These are phyloP conservation scores for Hydraecia micacea DNA, from an alignment of 2,888 invertebrate species.

Conservation along the genomic window DNA sequence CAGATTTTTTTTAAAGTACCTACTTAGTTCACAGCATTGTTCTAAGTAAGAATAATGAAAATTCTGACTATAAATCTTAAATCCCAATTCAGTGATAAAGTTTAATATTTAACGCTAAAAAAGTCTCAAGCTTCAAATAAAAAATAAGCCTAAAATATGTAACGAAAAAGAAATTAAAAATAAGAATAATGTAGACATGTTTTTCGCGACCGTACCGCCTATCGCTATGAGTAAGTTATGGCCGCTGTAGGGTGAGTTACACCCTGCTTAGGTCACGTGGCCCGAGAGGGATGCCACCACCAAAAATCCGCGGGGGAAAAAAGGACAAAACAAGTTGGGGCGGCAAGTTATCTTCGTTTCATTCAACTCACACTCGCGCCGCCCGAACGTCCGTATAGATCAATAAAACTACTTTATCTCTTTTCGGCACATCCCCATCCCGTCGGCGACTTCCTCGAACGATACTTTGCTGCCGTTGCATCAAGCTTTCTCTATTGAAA, in stretches of 20 bases:
- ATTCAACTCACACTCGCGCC: constrained; percentile 90
- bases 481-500: constrained; percentile 81
- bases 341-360: constrained; percentile 91
- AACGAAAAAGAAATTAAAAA: constrained; percentile 71
- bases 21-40: not conserved
- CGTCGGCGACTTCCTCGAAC: constrained; percentile 88
- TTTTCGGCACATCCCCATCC: constrained; percentile 91
- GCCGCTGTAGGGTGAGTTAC: constrained; percentile 90
- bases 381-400: constrained; percentile 90
- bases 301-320: constrained; percentile 74
- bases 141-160: constrained; percentile 66
- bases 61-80: constrained; percentile 13
- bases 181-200: constrained; percentile 83
- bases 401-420: constrained; percentile 91
- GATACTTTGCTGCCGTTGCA: constrained; percentile 79
- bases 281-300: constrained; percentile 82
- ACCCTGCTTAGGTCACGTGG: constrained; percentile 91
- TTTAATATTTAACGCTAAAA: constrained; percentile 59
- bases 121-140: constrained; percentile 59
- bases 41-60: constrained; percentile 11
- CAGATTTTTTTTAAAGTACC: not conserved
- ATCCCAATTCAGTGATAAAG: constrained; percentile 53
- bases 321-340: constrained; percentile 85
- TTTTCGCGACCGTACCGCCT: constrained; percentile 89
- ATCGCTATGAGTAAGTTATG: constrained; percentile 91